Base-by-base conservation (phyloP, 2,797 vertebrate genomes). In the Synanceia verrucosa region DNA sequence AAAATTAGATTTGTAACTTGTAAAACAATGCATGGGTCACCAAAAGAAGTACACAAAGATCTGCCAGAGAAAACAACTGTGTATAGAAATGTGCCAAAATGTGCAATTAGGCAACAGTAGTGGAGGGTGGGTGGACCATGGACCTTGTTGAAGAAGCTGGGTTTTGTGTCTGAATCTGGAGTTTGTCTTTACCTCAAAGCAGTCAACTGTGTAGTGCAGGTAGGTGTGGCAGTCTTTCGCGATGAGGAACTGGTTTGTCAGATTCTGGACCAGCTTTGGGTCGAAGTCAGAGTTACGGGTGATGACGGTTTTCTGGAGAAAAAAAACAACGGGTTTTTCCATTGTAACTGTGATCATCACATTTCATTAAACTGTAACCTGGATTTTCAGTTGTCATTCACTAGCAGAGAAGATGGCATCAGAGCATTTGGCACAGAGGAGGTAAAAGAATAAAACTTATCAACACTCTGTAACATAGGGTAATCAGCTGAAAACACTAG, bases 201-300 rank as follows among this genome's bases (percentile, higher is more conserved):
- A 64, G 5, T 8, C 4, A 9, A 0, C 3, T 2, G 0, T 29
- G 23, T 23, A 23, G 21, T 0, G 18, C 23, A 63, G 18, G n/a
- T 16, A 3, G 6, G 3, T 0, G 0, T 0, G 0, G 59, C 65
- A 75, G 7, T 0, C 0, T 1, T 36, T 51, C 28, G 44, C 9
- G 36, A 1, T 10, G n/a, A 75, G 10, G 13, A 0, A 29, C 1
- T 33, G 9, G 21, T 4, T 0, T 0, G 21, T 68, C 18, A 21
- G 2, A 3, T 1, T 33, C 3, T 13, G 33, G 21, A 74, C 21
- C 2, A 6, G 4, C 0, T 0, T 1, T 1, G 0, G 0, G 5
- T 31, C 0, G 4, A 1, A 3, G 0, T 0, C 0, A 1, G 2
- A 3, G 19, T 39, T 0, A 1, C 0, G 8, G 3, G 28, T 19